Evolutionary conservation across 2,888 invertebrate species (phyloP).

Genomic region (Mimachlamys varia): DNA sequence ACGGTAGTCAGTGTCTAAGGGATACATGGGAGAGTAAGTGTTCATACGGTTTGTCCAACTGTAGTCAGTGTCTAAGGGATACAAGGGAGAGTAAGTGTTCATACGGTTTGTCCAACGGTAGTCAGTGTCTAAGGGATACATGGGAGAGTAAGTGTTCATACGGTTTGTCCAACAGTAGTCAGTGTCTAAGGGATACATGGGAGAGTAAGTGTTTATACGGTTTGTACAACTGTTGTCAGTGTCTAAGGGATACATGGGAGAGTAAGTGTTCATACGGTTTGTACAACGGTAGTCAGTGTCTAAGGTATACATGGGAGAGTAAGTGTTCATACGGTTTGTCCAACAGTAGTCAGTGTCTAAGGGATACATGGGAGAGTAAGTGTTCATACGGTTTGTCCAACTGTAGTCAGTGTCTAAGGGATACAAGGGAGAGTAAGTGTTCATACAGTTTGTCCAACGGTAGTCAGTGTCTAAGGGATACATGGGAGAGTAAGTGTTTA

Average conservation of each 20-base stretch:
- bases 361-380: slow-evolving; percentile 87
- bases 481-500: slow-evolving; percentile 84
- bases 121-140: slow-evolving; percentile 95
- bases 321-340: too few relatives aligned
- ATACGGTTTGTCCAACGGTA: too few relatives aligned
- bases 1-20: slow-evolving; percentile 98
- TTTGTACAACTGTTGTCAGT: too few relatives aligned
- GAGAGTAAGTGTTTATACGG: background rate
- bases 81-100: background rate
- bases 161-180: background rate
- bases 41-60: too few relatives aligned
- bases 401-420: background rate
- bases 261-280: slow-evolving; percentile 83
- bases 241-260: slow-evolving; percentile 91
- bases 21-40: slow-evolving; percentile 85
- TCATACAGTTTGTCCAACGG: too few relatives aligned
- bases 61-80: background rate
- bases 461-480: slow-evolving; percentile 96
- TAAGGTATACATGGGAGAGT: too few relatives aligned
- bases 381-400: too few relatives aligned
- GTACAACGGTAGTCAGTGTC: background rate
- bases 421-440: background rate
- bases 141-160: slow-evolving; percentile 84
- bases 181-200: background rate
- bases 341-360: slow-evolving; percentile 98